Base-by-base conservation (phyloP, 2,113 vertebrate species). In the Vombatus ursinus region DNA sequence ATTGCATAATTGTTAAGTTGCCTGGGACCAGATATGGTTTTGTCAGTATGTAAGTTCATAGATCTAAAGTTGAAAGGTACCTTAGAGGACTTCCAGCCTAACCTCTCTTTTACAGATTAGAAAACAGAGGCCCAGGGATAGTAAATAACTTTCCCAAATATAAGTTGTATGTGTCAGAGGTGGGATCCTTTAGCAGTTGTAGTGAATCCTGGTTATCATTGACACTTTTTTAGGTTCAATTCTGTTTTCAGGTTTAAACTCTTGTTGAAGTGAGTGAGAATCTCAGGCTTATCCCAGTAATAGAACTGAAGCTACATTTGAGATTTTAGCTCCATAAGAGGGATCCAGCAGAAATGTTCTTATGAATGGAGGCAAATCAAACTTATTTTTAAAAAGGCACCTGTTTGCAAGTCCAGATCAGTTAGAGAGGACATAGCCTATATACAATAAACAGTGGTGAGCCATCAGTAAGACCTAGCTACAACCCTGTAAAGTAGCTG, bases 171-270 rank as follows among this genome's bases (percentile, higher is more conserved):
- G 16, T 44, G 7, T 84, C n/a, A 84, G 37, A 84, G 0, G 1
- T 44, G n/a, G 97, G 97, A 97, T 97, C 97, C 23, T 97, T 97
- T 96, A 54, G n/a, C 94, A 98, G 94, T 95, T 90, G 96, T 96
- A 91, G 91, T 94, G 96, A 98, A 97, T 96, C 97, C 50, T 97
- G 91, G 97, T 91, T 92, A 95, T 91, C 96, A 96, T 97, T 96
- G 94, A 95, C 52, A 54, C 14, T 37, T 48, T 93, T 84, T 95
- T 44, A 91, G 44, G 95, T 92, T 89, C 93, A 90, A 89, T 57
- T 92, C 51, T 90, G 1, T 90, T 94, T 95, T 93, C 91, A 77
- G 50, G 9, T 37, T 90, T 52, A 92, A 16, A 90, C 24, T 53
- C 52, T 95, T 52, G 92, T 89, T 52, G n/a, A 96, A 22, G 25